Base-by-base conservation (phyloP, 2,113 vertebrate species). In the Seriola quinqueradiata region DNA sequence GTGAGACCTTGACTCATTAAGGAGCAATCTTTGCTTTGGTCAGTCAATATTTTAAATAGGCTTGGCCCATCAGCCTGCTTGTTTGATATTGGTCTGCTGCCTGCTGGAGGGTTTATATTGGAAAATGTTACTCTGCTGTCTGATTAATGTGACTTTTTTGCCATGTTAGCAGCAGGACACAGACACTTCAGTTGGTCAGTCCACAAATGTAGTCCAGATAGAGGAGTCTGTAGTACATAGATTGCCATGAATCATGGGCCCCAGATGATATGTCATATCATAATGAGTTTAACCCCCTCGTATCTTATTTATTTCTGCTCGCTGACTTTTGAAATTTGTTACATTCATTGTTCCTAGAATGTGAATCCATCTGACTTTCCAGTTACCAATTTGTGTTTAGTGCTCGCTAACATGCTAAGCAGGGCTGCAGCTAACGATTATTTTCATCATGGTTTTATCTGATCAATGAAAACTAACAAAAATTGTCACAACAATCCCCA, bases 31-130 rank as follows among this genome's bases (percentile, higher is more conserved):
- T 90, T 86, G 70, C 81, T 77, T 84, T 84, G 74, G 87, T 83
- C 82, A 68, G 86, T 79, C 82, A 79, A 83, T 86, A 89, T 91
- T 90, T 90, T 77, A 88, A 89, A 83, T 78, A 71, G 74, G 54
- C 52, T 70, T 12, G 32, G 38, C 57, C 61, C 57, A 75, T 75
- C 76, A 85, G 85, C 61, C 66, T 84, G 81, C 58, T 75, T 84
- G 83, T 77, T 87, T 87, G 77, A 83, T 83, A 77, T 85, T 58
- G 79, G 80, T 82, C 65, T 42, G 28, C 60, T 87, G 86, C 72
- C 63, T 59, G 59, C 61, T 72, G 65, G 70, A 74, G 63, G 8
- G 40, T 78, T 79, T 79, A 36, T 64, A 75, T 57, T 77, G 64
- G 59, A 74, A 67, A 5, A 46, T 75, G 65, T 81, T 63, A 28